A percentile compares a stretch with the other conserved stretches of the same genome.
These are phyloP conservation scores for Siniperca obscura DNA, from an alignment of 2,797 vertebrate genomes.

Conservation along the genomic window DNA sequence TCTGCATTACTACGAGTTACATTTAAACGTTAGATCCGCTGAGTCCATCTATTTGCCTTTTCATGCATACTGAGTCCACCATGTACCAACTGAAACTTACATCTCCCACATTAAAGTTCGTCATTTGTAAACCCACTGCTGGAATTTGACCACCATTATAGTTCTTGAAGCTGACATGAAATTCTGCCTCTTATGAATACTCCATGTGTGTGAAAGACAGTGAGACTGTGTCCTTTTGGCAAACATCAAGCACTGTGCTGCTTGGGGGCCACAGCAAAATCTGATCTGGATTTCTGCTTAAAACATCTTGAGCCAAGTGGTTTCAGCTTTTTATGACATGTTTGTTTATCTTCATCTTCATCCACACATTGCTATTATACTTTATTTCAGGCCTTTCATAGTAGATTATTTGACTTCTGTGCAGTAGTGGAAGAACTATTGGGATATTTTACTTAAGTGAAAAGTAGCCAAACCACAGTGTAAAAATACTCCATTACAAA, in stretches of 20 bases:
- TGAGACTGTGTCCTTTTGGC: not conserved
- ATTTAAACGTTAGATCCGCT: too few relatives aligned
- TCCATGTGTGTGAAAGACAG: not conserved
- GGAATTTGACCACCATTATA: not conserved
- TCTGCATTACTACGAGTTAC: too few relatives aligned
- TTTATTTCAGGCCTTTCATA: not conserved
- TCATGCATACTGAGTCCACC: not conserved
- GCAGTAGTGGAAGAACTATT: not conserved
- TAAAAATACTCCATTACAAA: not conserved
- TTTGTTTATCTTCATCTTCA: too few relatives aligned
- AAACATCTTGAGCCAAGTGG: not conserved
- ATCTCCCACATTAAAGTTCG: not conserved
- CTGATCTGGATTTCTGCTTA: slow-evolving; percentile 4
- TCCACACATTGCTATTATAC: not conserved
- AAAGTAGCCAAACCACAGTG: not conserved
- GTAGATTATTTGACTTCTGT: not conserved
- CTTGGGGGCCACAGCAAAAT: not conserved
- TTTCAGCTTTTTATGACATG: not conserved
- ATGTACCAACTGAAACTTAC: not conserved
- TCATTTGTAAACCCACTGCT: not conserved
- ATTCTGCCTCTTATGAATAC: not conserved
- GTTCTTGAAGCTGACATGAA: not conserved
- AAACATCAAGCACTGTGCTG: not conserved
- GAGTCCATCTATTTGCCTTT: not conserved
- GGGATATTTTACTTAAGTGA: not conserved